Conservation (phyloP, 2,113 vertebrate species). For the Poeciliopsis retropinna region DNA sequence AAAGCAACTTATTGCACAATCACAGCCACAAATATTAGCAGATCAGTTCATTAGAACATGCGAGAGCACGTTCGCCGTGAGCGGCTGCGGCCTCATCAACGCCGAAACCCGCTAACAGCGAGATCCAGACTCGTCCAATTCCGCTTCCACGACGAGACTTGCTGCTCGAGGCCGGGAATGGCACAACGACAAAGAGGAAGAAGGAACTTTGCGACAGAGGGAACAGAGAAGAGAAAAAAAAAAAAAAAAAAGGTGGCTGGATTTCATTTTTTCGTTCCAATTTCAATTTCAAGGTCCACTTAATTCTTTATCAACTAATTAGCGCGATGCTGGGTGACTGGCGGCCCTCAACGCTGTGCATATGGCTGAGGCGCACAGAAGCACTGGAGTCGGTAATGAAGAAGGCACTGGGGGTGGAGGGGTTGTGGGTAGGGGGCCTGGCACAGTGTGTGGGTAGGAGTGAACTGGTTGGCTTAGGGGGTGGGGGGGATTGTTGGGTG, state of each 20-base stretch:
- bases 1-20: constrained; percentile 35
- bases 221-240: constrained; percentile 49
- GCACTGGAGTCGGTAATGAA: constrained; percentile 91
- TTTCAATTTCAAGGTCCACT: constrained; percentile 99
- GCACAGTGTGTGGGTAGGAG: constrained; percentile 53
- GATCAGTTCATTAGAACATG: constrained; percentile 52
- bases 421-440: constrained; percentile 81
- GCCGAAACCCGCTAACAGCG: constrained; percentile 3
- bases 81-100: constrained; percentile 31
- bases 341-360: constrained; percentile 90
- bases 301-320: constrained; percentile 98
- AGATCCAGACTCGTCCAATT: constrained; percentile 44
- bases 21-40: constrained; percentile 37
- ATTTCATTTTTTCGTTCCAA: constrained; percentile 84
- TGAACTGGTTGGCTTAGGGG: constrained; percentile 35
- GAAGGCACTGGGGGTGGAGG: constrained; percentile 80
- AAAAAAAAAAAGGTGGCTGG: constrained; percentile 37
- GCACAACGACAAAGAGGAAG: constrained; percentile 43
- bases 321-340: constrained; percentile 90
- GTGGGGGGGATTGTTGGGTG: constrained; percentile 71
- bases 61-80: constrained; percentile 26
- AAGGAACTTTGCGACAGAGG: constrained; percentile 54
- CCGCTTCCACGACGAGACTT: constrained; percentile 41
- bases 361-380: constrained; percentile 90
- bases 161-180: constrained; percentile 48